A percentile compares a stretch with the other conserved stretches of the same genome.
Conservation (phyloP, 2,113 vertebrate genomes). For the Protobothrops mucrosquamatus region DNA sequence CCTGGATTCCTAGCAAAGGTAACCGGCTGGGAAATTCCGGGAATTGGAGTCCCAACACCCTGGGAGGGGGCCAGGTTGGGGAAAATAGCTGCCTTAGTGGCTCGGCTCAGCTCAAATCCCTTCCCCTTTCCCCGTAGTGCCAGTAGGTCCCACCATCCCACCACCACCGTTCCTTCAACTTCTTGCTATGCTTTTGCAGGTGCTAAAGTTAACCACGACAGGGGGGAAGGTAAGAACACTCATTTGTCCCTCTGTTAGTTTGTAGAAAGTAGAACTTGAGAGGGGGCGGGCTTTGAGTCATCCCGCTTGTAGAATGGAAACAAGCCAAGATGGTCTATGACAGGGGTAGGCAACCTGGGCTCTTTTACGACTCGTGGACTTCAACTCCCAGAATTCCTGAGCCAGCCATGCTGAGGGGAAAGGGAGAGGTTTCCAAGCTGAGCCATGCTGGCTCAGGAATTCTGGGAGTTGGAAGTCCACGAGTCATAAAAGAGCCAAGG, state of each 20-base stretch:
- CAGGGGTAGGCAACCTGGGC: too few species aligned
- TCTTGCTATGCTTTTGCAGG: slow-evolving; percentile 57
- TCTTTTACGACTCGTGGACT: too few species aligned
- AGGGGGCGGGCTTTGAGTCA: neutral
- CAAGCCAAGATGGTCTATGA: neutral
- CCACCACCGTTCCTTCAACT: slow-evolving; percentile 24
- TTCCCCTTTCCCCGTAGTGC: neutral
- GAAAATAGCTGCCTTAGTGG: neutral
- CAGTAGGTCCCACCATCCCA: neutral
- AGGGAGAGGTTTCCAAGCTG: too few species aligned
- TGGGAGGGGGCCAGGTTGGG: neutral
- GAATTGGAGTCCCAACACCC: too few species aligned
- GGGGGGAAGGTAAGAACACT: slow-evolving; percentile 43
- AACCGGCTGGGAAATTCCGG: neutral
- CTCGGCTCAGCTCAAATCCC: neutral
- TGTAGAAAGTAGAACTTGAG: neutral
- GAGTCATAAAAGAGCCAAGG: too few species aligned
- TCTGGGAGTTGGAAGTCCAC: too few species aligned
- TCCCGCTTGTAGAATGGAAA: neutral
- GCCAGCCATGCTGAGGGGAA: too few species aligned
- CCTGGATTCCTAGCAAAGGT: neutral
- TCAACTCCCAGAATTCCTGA: too few species aligned
- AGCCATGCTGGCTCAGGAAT: too few species aligned
- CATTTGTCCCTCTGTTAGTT: slow-evolving; percentile 1
- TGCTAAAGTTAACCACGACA: slow-evolving; percentile 53